These are phyloP conservation scores for Drosophila ezoana DNA, from an alignment of 2,888 invertebrate genomes.

Conservation along the genomic window DNA sequence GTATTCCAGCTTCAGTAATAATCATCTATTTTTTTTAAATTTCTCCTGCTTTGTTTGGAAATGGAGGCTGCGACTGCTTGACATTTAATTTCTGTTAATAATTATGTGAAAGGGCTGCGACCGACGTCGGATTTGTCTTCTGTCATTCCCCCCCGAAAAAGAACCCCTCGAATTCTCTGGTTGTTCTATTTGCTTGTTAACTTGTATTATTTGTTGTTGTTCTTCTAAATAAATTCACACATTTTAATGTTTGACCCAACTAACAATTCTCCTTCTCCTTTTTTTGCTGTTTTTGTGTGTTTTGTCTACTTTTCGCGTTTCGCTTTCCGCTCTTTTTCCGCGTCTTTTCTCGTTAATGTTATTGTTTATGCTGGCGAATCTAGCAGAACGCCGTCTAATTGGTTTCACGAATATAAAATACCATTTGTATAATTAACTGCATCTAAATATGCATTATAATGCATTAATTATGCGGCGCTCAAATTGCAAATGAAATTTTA, in stretches of 20 bases:
- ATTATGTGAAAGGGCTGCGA: constrained; percentile 59
- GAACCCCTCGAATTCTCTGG: not conserved
- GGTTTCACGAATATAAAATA: not conserved
- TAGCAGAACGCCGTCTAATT: constrained; percentile 6
- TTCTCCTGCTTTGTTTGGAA: constrained; percentile 4
- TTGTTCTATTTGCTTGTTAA: constrained; percentile 22
- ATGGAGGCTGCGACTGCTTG: constrained; percentile 33
- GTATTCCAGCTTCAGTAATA: too few relatives aligned
- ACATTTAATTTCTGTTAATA: constrained; percentile 67
- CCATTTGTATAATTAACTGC: constrained; percentile 40
- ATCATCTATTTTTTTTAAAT: not conserved
- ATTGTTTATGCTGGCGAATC: constrained; percentile 37
- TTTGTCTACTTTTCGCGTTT: constrained; percentile 5
- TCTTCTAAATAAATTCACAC: constrained; percentile 54
- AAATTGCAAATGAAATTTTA: not conserved
- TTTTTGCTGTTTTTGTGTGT: not conserved
- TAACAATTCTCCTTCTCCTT: constrained; percentile 29
- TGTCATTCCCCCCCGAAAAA: not conserved
- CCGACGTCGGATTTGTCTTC: constrained; percentile 51
- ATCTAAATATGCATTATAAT: constrained; percentile 13
- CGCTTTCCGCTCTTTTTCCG: not conserved
- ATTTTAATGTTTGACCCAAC: constrained; percentile 64
- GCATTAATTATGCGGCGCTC: not conserved
- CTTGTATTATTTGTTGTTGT: constrained; percentile 35
- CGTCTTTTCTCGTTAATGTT: constrained; percentile 21